Base-by-base conservation (phyloP, 2,888 invertebrate genomes). In the Molanna angustata region DNA sequence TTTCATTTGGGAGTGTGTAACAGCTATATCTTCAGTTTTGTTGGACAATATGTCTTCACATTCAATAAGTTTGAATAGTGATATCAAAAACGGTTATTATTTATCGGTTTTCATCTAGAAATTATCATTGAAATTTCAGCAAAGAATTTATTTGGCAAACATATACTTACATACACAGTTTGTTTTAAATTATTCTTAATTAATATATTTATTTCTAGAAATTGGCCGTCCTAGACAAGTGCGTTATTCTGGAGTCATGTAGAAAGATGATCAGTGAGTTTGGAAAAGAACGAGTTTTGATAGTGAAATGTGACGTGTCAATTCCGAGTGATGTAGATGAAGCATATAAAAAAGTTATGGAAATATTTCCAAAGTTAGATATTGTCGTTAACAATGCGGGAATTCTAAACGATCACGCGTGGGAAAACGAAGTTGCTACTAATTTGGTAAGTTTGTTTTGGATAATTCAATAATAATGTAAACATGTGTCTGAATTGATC, bases 391-490 rank as follows among this genome's bases (percentile, higher is more conserved):
- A 59, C 27, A 56, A 57, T 16, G 58, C 58, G 44, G 61, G 64
- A 21, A 60, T 66, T 19, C 43, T 63, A 33, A 56, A 63, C 35
- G 65, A 64, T 49, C 39, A 49, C 4, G 48, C 58, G 9, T 66
- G 66, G 66, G 65, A 66, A 49, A 57, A 58, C 17, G 59, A 61
- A 53, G 57, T 66, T 3, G 60, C 59, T 18, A 61, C 62, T 22
- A 66, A 65, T 53, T 42, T 65, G 58, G 66, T 66, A 54, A 60
- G 63, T 43, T 16, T 7, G 13, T 42, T 40, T 20, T 11, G 13
- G 4, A 31, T 47, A 17, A 18, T 11, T 18, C 17, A n/a, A n/a
- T n/a, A n/a, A n/a, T n/a, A n/a, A n/a, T n/a, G n/a, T n/a, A n/a
- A n/a, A n/a, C n/a, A n/a, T n/a, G n/a, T n/a, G n/a, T n/a, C n/a